Base-by-base conservation (phyloP, 2,888 invertebrate genomes). In the Elmis aenea region DNA sequence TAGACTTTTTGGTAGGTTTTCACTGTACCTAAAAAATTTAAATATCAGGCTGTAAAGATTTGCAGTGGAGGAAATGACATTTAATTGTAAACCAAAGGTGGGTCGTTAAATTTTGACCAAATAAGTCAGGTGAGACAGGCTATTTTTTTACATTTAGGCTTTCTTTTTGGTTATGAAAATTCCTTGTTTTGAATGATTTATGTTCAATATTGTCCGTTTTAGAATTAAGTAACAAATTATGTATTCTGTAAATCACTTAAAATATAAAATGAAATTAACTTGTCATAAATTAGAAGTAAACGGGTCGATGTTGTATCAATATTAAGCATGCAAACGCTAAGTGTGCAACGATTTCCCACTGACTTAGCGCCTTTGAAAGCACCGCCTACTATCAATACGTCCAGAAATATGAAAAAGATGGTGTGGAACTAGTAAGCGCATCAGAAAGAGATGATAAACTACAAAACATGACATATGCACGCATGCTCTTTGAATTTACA, bases 301-400 rank as follows among this genome's bases (percentile, higher is more conserved):
- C 37, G 36, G 33, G 41, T 38, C 33, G 43, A 62, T 63, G 60
- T 61, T 59, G 51, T 64, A 62, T 64, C 64, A 63, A 64, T 64
- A 64, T 55, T 54, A 55, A 55, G 55, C 52, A 51, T 55, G 49
- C 51, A 52, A 42, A 42, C 42, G 42, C 48, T 45, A 48, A n/a
- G n/a, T n/a, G 33, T 33, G 44, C 45, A 45, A 45, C 50, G 50
- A 52, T 59, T 64, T 63, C 63, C 64, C 56, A 58, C 58, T 68
- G 67, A 67, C 68, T 68, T 68, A 62, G 61, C 66, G 65, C 62
- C 65, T 64, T 54, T 54, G 34, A 32, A 55, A 54, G 55, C 55
- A 47, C 61, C 66, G 52, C 66, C 66, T 49, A 46, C 55, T 52
- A 55, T 60, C 61, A 61, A 62, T 62, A 60, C 55, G 54, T 47